A percentile compares a stretch with the other conserved stretches of the same genome.
phyloP scores from a whole-genome alignment of 2,888 invertebrate species.

The Xestia c-nigrum region DNA sequence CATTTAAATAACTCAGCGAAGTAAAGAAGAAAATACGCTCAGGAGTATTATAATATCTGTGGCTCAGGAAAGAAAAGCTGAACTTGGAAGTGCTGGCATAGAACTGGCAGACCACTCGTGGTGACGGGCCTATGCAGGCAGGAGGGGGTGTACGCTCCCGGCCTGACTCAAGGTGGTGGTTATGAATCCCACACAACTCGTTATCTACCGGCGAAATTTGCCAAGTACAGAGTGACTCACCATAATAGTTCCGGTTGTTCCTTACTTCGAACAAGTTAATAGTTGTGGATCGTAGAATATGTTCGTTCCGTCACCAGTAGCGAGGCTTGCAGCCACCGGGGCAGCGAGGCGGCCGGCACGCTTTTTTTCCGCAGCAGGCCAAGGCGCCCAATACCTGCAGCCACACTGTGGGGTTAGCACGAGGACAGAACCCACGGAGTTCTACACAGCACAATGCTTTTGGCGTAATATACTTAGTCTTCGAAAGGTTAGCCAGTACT shows the following conservation, averaged over 20 bases:
- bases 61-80: background rate
- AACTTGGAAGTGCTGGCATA: too few relatives aligned
- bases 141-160: background rate
- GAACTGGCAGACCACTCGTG: background rate
- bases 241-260: constrained; percentile 31
- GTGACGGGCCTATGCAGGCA: background rate
- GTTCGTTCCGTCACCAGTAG: constrained; percentile 77
- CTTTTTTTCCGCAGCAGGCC: constrained; percentile 77
- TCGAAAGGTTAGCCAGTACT: background rate
- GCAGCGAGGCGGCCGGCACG: constrained; percentile 86
- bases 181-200: background rate
- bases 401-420: background rate
- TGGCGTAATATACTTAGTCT: background rate
- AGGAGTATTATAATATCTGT: too few relatives aligned
- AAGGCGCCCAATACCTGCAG: constrained; percentile 79
- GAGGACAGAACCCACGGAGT: background rate
- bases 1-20: background rate
- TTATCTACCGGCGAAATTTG: background rate
- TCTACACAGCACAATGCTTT: background rate
- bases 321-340: constrained; percentile 87
- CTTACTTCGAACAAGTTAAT: background rate
- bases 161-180: background rate
- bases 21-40: background rate
- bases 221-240: constrained; percentile 25
- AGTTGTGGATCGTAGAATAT: background rate